Evolutionary conservation across 2,113 vertebrate genomes (phyloP).

Genomic region (Aegithalos caudatus): DNA sequence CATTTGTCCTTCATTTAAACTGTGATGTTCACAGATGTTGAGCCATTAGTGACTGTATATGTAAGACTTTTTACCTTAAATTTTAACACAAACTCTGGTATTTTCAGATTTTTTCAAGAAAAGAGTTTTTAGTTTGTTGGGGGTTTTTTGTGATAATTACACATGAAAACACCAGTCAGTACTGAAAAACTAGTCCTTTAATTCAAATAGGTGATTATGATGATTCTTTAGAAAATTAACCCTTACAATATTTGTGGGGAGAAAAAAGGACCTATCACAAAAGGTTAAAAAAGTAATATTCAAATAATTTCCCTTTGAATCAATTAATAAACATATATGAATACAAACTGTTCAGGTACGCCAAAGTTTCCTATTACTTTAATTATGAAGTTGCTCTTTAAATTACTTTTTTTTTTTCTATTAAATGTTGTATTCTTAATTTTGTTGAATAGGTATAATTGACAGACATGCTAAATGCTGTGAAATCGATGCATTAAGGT

Average conservation of each 20-base stretch:
- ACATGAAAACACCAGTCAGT: not conserved
- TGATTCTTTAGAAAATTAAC: not conserved
- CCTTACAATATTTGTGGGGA: not conserved
- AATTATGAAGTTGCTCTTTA: not conserved
- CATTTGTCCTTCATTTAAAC: not conserved
- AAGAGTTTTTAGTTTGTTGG: not conserved
- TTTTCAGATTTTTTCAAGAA: not conserved
- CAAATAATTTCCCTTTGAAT: not conserved
- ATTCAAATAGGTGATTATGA: not conserved
- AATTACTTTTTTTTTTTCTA: not conserved
- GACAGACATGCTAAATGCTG: not conserved
- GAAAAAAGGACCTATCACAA: not conserved
- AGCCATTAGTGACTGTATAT: not conserved
- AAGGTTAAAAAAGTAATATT: not conserved
- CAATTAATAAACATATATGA: not conserved
- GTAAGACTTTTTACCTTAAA: not conserved
- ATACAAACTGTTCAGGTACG: not conserved
- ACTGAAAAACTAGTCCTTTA: not conserved
- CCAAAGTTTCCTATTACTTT: not conserved
- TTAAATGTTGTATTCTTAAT: not conserved
- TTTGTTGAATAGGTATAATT: not conserved
- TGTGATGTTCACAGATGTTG: not conserved
- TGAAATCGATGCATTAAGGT: not conserved
- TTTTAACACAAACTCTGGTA: not conserved
- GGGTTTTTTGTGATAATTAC: no score